phyloP scores from a whole-genome alignment of 2,797 vertebrate species.

The Pagetopsis macropterus region DNA sequence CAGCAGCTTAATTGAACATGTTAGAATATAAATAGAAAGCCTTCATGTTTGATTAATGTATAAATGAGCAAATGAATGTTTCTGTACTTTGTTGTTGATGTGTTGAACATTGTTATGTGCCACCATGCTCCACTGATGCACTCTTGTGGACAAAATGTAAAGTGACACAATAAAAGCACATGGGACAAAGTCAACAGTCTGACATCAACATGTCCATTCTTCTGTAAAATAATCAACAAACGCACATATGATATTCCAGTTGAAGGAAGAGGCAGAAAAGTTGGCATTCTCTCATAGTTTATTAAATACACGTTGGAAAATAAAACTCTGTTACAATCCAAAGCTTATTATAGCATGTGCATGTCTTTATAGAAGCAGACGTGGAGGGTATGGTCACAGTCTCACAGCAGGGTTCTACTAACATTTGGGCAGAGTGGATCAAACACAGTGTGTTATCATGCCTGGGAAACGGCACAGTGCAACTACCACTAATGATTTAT shows the following conservation, averaged over 20 bases:
- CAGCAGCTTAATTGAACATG: no score
- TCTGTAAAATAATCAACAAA: no score
- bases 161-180: slow-evolving; percentile 6
- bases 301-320: slow-evolving; percentile 69
- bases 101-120: no score
- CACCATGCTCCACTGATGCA: background rate
- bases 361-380: slow-evolving; percentile 42
- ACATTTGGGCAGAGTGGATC: slow-evolving; percentile 8
- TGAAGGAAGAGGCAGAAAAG: background rate
- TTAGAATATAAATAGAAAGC: no score
- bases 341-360: slow-evolving; percentile 48
- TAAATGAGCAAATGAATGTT: background rate
- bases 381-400: slow-evolving; percentile 23
- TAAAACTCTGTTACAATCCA: slow-evolving; percentile 54
- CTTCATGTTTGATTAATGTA: background rate
- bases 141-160: slow-evolving; percentile 50
- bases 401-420: background rate
- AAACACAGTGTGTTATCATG: slow-evolving; percentile 5
- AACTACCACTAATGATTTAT: background rate
- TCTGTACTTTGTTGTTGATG: background rate
- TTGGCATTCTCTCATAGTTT: slow-evolving; percentile 57
- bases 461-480: slow-evolving; percentile 19
- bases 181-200: background rate
- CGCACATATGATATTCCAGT: background rate
- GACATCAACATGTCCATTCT: background rate